A percentile compares a stretch with the other conserved stretches of the same genome.
These are phyloP conservation scores for Anthopleura xanthogrammica DNA, from an alignment of 92 coral and sea anemone species.

Conservation along the genomic window DNA sequence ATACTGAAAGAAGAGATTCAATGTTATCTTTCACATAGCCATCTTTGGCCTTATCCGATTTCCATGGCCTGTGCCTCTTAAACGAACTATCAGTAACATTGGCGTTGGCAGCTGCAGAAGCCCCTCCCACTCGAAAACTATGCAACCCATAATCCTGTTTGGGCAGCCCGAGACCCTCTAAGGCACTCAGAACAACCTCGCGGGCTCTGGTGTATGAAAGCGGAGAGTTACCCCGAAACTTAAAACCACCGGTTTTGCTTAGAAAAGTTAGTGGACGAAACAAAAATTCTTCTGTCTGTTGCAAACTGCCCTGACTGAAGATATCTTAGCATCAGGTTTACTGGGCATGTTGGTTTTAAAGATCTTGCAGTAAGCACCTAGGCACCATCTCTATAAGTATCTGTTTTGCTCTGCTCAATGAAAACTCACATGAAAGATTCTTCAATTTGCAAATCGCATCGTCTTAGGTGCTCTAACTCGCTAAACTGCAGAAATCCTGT, in stretches of 20 bases:
- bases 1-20: constrained; percentile 44
- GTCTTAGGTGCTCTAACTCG: not conserved
- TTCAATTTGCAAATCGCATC: constrained; percentile 20
- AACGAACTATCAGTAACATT: constrained; percentile 44
- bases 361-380: constrained; percentile 32
- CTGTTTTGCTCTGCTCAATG: constrained; percentile 24
- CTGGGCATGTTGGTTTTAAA: constrained; percentile 4
- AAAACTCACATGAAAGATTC: constrained; percentile 6
- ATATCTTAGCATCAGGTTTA: not conserved
- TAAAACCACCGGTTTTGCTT: constrained; percentile 27
- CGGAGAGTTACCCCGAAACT: not conserved
- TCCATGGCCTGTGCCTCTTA: constrained; percentile 64
- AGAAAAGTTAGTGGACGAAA: constrained; percentile 16
- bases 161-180: not conserved
- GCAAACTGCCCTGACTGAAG: not conserved
- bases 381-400: constrained; percentile 37
- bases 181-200: constrained; percentile 39
- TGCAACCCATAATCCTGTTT: constrained; percentile 37
- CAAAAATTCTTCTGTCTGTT: not conserved
- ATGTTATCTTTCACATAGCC: constrained; percentile 11
- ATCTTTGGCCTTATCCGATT: constrained; percentile 49
- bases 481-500: constrained; percentile 5
- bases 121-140: no score
- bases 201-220: constrained; percentile 40
- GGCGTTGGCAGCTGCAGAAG: constrained; percentile 50